These are phyloP conservation scores for Nibea coibor DNA, from an alignment of 2,113 vertebrate genomes.

Conservation along the genomic window DNA sequence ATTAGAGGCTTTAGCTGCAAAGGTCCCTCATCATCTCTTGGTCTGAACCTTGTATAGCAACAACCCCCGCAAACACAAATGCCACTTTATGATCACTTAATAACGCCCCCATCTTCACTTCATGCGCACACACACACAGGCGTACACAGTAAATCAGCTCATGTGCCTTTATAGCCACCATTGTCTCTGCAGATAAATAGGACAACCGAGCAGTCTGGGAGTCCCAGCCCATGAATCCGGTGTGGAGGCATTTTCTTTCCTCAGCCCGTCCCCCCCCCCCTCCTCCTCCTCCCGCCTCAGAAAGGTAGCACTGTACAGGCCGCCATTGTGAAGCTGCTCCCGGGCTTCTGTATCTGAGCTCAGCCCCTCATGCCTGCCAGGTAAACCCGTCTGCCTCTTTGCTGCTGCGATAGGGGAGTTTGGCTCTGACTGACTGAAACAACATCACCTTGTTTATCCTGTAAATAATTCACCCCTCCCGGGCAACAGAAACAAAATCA, in stretches of 20 bases:
- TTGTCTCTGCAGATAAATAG: constrained; percentile 73
- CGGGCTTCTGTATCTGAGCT: constrained; percentile 47
- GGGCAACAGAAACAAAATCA: constrained; percentile 75
- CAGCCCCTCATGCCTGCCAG: constrained; percentile 71
- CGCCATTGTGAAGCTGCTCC: constrained; percentile 61
- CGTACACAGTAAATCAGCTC: constrained; percentile 61
- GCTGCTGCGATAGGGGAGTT: constrained; percentile 63
- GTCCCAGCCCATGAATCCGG: constrained; percentile 72
- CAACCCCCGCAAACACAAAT: constrained; percentile 69
- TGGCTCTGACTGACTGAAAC: constrained; percentile 75
- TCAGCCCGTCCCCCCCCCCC: no score
- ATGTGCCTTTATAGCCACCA: constrained; percentile 68
- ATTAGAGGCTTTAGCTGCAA: constrained; percentile 77
- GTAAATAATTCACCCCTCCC: constrained; percentile 81
- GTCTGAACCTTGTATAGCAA: constrained; percentile 58
- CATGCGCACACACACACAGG: constrained; percentile 4
- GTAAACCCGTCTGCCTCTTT: constrained; percentile 74
- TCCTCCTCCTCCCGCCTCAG: not conserved
- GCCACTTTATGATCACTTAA: constrained; percentile 73
- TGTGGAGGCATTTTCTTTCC: constrained; percentile 53
- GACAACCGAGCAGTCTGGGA: constrained; percentile 66
- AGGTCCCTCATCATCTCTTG: constrained; percentile 75
- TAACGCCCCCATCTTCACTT: constrained; percentile 56
- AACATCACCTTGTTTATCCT: constrained; percentile 82
- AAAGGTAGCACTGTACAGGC: constrained; percentile 57